phyloP scores from a whole-genome alignment of 2,797 vertebrate genomes.

The Peromyscus nudipes region DNA sequence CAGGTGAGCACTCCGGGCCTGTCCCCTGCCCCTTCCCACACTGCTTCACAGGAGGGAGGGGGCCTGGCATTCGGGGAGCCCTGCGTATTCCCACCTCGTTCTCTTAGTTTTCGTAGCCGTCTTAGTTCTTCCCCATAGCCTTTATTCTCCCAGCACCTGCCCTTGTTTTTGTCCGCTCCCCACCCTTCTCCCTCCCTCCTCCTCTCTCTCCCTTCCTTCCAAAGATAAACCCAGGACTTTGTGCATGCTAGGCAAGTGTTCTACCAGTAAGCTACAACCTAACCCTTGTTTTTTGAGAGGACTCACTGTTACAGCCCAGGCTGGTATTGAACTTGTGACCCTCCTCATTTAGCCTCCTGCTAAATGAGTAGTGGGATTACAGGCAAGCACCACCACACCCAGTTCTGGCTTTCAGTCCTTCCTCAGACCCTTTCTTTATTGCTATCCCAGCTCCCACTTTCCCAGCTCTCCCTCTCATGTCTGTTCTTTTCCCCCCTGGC shows the following conservation, averaged over 20 bases:
- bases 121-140: background rate
- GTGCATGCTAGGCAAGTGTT: background rate
- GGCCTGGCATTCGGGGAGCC: background rate
- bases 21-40: background rate
- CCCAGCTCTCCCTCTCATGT: background rate
- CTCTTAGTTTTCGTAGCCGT: background rate
- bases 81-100: background rate
- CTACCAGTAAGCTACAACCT: background rate
- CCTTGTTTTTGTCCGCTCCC: background rate
- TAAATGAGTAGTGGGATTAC: background rate
- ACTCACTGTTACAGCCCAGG: background rate
- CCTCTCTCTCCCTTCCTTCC: background rate
- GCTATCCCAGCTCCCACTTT: background rate
- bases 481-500: constrained; percentile 39
- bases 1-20: constrained; percentile 90
- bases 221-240: background rate
- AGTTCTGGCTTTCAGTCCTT: background rate
- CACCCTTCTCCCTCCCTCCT: background rate
- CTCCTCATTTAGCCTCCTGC: background rate
- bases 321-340: background rate
- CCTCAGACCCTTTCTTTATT: background rate
- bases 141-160: background rate
- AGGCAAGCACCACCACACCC: background rate
- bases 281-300: background rate
- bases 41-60: background rate